These are phyloP conservation scores for Heliornis fulica DNA, from an alignment of 2,113 vertebrate genomes.

Conservation along the genomic window DNA sequence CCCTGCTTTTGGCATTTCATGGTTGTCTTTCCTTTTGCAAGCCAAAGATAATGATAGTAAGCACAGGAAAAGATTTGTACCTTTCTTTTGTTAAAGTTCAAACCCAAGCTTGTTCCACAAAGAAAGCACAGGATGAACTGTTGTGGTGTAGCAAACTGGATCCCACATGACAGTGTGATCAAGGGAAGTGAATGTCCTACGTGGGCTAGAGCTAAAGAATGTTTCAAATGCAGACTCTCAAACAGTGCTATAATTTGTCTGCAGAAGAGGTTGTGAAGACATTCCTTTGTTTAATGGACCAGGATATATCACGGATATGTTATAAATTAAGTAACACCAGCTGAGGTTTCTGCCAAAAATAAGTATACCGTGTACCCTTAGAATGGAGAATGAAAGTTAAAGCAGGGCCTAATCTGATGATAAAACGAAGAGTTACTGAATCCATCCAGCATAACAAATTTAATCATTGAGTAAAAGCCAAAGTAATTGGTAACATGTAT, in stretches of 20 bases:
- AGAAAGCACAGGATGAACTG: neutral
- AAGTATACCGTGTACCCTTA: neutral
- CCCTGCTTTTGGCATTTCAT: neutral
- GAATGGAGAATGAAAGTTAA: neutral
- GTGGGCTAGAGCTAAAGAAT: neutral
- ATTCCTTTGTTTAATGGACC: slow-evolving; percentile 17
- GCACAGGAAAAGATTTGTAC: neutral
- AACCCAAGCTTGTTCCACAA: neutral
- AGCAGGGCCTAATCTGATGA: neutral
- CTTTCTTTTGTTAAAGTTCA: neutral
- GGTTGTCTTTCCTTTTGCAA: neutral
- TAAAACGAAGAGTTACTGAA: neutral
- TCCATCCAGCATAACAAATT: neutral
- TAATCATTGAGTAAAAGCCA: neutral
- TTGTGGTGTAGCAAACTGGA: neutral
- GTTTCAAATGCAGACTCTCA: neutral
- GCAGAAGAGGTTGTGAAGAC: neutral
- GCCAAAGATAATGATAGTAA: neutral
- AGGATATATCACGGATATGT: neutral
- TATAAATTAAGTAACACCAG: slow-evolving; percentile 10
- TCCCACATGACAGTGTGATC: neutral
- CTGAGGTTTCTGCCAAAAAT: slow-evolving; percentile 7
- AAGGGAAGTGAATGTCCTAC: neutral
- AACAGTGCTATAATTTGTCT: neutral
- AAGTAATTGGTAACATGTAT: neutral